Percentiles rank a stretch among this genome's conserved stretches.
Conservation (phyloP, 1,140 invertebrate genomes). For the Conopomorpha cramerella region DNA sequence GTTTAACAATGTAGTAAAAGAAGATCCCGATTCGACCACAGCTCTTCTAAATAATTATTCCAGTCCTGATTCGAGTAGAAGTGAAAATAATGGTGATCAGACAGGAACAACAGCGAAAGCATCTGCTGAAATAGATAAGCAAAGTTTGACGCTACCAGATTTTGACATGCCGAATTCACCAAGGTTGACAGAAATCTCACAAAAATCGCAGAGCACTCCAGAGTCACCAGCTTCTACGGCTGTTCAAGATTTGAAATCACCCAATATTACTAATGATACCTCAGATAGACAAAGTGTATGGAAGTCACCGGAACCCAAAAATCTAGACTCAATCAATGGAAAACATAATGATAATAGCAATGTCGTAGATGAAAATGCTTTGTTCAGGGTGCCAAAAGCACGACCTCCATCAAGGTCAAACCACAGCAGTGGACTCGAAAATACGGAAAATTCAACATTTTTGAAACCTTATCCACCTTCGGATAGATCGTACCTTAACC, state of each 20-base stretch:
- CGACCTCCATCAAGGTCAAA: conserved; percentile 67
- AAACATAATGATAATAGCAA: conserved; percentile 30
- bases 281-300: conserved; percentile 39
- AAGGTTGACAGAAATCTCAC: conserved; percentile 43
- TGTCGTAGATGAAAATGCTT: conserved; percentile 63
- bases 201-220: conserved; percentile 37
- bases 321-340: conserved; percentile 28
- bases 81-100: conserved; percentile 34
- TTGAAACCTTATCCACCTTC: conserved; percentile 61
- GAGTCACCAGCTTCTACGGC: conserved; percentile 35
- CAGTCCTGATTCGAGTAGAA: conserved; percentile 53
- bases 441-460: conserved; percentile 53
- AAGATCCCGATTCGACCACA: conserved; percentile 71
- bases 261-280: conserved; percentile 25
- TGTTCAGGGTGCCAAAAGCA: conserved; percentile 69
- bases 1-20: conserved; percentile 60
- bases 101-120: conserved; percentile 59
- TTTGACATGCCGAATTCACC: conserved; percentile 47
- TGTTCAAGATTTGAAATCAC: conserved; percentile 64
- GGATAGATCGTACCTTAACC: conserved; percentile 32
- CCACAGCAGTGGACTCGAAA: conserved; percentile 60
- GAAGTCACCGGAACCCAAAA: conserved; percentile 51
- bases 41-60: conserved; percentile 57
- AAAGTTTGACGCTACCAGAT: conserved; percentile 23
- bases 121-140: conserved; percentile 29